Conservation (phyloP, 1,140 invertebrate genomes). For the Drosophila subobscura region DNA sequence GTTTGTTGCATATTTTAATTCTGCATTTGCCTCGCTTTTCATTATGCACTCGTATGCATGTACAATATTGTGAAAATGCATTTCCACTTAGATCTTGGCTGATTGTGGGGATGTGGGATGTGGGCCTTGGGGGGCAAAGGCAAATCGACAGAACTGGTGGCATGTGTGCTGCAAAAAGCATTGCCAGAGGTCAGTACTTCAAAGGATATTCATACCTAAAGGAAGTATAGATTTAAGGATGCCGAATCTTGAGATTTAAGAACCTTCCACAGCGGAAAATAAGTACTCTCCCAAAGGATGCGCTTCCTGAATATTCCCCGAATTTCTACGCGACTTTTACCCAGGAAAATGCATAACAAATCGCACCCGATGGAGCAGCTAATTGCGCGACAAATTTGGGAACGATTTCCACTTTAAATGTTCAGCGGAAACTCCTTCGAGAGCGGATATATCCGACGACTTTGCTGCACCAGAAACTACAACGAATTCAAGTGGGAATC, state of each 20-base stretch:
- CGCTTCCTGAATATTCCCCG: conserved; percentile 26
- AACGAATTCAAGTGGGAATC: conserved; percentile 53
- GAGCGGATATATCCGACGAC: conserved; percentile 30
- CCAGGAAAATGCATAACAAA: conserved; percentile 14
- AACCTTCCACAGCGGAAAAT: too few relatives aligned
- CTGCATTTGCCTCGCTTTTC: conserved; percentile 45
- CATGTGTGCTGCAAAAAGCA: conserved; percentile 57
- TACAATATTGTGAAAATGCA: conserved; percentile 79
- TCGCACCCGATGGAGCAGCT: conserved; percentile 48
- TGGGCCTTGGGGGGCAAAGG: not conserved
- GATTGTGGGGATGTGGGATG: conserved; percentile 46
- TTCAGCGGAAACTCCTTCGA: conserved; percentile 44
- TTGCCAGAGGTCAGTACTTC: conserved; percentile 39
- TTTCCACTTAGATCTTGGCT: conserved; percentile 77
- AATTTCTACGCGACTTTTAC: conserved; percentile 2
- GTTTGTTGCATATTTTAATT: conserved; percentile 51
- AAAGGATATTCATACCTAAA: conserved; percentile 13
- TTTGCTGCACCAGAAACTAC: not conserved
- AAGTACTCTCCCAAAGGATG: not conserved
- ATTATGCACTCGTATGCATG: conserved; percentile 44
- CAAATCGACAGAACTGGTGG: conserved; percentile 63
- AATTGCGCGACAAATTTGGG: conserved; percentile 47
- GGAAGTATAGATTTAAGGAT: too few relatives aligned
- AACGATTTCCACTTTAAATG: conserved; percentile 45
- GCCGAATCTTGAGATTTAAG: too few relatives aligned